Conservation (phyloP, 2,888 invertebrate species). For the Tigriopus californicus region DNA sequence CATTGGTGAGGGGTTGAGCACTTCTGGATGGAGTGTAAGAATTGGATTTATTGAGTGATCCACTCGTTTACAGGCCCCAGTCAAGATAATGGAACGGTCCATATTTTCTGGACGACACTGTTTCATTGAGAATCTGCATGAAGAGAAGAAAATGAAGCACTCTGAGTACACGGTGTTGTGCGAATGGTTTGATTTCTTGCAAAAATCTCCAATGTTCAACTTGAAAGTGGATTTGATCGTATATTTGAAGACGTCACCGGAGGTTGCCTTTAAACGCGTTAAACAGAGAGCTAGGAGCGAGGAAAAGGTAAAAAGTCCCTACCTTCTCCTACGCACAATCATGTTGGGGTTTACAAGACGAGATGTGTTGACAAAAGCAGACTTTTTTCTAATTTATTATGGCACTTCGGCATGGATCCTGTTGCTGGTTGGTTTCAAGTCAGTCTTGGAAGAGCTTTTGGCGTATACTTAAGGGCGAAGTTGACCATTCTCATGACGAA, state of each 20-base stretch:
- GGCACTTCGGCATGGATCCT: too few relatives aligned
- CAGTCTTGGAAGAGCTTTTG: too few relatives aligned
- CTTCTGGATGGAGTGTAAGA: too few relatives aligned
- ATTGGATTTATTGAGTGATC: too few relatives aligned
- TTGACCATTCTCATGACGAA: too few relatives aligned
- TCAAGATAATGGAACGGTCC: not conserved
- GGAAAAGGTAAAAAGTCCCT: too few relatives aligned
- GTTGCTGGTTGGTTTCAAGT: too few relatives aligned
- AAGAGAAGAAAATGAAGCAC: not conserved
- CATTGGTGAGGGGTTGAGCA: not conserved
- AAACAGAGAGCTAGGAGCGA: not conserved
- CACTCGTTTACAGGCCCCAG: not conserved
- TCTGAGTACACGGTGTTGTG: slow-evolving; percentile 41
- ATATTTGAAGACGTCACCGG: not conserved
- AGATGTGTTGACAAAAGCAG: too few relatives aligned
- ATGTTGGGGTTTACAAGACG: too few relatives aligned
- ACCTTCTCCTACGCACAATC: too few relatives aligned
- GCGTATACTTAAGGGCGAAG: too few relatives aligned
- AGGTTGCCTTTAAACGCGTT: not conserved
- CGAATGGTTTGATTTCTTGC: slow-evolving; percentile 68
- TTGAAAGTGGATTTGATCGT: slow-evolving; percentile 36
- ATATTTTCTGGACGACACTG: not conserved
- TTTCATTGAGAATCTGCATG: not conserved
- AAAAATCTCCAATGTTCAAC: slow-evolving; percentile 40
- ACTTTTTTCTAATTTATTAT: too few relatives aligned